These are phyloP conservation scores for Thamnophis sirtalis DNA, from an alignment of 2,113 vertebrate species.

Conservation along the genomic window DNA sequence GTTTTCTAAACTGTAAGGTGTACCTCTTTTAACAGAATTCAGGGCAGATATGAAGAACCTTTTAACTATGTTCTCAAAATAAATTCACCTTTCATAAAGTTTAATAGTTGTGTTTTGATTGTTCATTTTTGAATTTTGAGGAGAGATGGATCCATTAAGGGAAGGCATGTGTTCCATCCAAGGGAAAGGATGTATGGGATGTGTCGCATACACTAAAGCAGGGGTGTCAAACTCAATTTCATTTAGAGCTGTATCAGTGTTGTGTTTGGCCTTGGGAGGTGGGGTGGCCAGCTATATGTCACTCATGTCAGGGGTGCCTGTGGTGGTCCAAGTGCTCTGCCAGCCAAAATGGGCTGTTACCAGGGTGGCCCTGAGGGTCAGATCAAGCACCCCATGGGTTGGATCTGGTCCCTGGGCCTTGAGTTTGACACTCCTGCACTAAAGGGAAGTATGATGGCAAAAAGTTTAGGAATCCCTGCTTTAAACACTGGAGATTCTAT, in stretches of 20 bases:
- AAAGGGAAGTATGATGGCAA: background rate
- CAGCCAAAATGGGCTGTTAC: too few relatives aligned
- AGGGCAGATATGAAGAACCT: background rate
- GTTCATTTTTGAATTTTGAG: background rate
- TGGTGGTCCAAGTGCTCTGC: too few relatives aligned
- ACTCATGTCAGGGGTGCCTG: too few relatives aligned
- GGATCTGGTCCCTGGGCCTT: too few relatives aligned
- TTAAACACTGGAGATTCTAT: background rate
- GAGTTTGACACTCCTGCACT: background rate
- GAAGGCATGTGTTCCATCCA: too few relatives aligned
- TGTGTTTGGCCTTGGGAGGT: too few relatives aligned
- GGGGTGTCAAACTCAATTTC: too few relatives aligned
- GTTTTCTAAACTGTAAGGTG: background rate
- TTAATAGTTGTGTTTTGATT: background rate
- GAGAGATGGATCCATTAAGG: background rate
- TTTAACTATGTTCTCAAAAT: background rate
- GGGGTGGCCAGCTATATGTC: too few relatives aligned
- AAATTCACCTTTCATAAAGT: background rate
- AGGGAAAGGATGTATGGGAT: too few relatives aligned
- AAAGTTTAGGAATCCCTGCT: background rate
- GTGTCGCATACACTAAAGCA: background rate
- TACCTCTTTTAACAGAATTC: background rate
- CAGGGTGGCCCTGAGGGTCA: too few relatives aligned
- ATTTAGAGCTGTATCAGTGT: too few relatives aligned
- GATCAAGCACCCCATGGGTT: too few relatives aligned